Evolutionary conservation across 2,113 vertebrate genomes (phyloP), one percentile per base, ranked within the genome.

Genomic region (Charina bottae): DNA sequence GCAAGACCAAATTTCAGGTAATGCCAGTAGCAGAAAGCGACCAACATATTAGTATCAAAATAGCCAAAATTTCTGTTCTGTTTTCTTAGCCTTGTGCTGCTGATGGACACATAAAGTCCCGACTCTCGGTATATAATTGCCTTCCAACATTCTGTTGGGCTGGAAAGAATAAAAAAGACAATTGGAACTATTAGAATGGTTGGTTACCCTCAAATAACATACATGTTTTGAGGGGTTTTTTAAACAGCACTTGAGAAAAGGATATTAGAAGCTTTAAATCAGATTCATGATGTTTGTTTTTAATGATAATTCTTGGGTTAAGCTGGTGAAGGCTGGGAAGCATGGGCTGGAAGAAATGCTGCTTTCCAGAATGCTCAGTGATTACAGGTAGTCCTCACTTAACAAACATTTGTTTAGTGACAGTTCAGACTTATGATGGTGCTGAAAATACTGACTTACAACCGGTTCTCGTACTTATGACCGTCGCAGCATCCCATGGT

Each of bases 151-250:
- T 49, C 49, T 49, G 2, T 49, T 49, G 49, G 49, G 49, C 49
- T 49, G 49, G 49, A 49, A 49, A 49, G 49, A 95, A 92, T 94
- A 96, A 96, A 97, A 95, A 95, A 58, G 92, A 92, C 56, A 92
- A 42, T 88, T 93, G 94, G 19, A 55, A 60, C 60, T 92, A 88
- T 94, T 95, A 96, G 95, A 95, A 96, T 89, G 95, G 37, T 10
- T 96, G 95, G 93, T 94, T 96, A 88, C 91, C 96, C 94, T 58
- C 62, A 94, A 95, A 95, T 89, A 95, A 93, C 91, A 91, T 92
- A 95, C 91, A 49, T 93, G 68, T 92, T 90, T 85, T 12, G 90
- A 94, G 68, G 86, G 55, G 91, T 90, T 91, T 49, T 49, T 92
- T 1, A 89, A 59, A 95, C 88, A 92, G 90, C 91, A 46, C 58